Conservation (phyloP, 2,797 vertebrate species). For the Platyrinchus mystaceus region DNA sequence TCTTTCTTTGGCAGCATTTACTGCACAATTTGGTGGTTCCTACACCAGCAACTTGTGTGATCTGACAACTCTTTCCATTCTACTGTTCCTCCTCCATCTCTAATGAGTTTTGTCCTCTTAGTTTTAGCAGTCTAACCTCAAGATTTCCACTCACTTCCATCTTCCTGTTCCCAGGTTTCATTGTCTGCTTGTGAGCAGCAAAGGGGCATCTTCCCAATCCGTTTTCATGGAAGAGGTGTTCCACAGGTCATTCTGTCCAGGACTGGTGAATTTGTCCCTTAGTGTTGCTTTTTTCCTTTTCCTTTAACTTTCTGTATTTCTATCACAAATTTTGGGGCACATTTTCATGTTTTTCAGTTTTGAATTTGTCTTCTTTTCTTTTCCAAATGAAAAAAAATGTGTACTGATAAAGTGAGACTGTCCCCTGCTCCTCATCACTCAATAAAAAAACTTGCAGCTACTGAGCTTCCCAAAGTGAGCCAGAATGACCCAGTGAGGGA, state of each 20-base stretch:
- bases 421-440: not conserved
- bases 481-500: not conserved
- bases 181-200: not conserved
- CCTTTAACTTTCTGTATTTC: not conserved
- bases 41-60: not conserved
- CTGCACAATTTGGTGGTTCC: rapidly evolving
- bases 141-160: not conserved
- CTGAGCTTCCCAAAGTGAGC: not conserved
- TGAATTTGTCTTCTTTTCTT: not conserved
- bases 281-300: not conserved
- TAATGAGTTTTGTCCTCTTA: not conserved
- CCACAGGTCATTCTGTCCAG: not conserved
- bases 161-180: not conserved
- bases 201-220: not conserved
- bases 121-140: not conserved
- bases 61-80: not conserved
- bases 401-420: not conserved
- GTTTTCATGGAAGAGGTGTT: not conserved
- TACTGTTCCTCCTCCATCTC: not conserved
- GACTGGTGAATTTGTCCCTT: not conserved
- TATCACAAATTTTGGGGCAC: not conserved
- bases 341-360: not conserved
- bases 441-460: not conserved
- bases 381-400: not conserved
- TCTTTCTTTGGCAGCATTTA: not conserved